Base-by-base conservation (phyloP, 2,113 vertebrate genomes). In the Diadophis punctatus region DNA sequence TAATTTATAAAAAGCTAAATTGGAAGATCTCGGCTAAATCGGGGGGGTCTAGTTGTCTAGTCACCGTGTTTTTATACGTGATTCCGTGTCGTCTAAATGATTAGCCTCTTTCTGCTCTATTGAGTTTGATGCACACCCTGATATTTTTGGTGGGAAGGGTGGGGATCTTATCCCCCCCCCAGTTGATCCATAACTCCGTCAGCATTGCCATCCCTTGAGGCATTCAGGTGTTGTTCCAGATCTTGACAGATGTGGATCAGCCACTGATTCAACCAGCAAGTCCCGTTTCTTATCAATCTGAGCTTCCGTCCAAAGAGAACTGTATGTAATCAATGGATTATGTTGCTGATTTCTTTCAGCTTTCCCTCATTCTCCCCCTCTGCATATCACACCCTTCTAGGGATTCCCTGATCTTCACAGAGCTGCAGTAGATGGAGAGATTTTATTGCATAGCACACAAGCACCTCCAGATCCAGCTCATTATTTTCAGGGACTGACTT, bases 31-130 rank as follows among this genome's bases (percentile, higher is more conserved):
- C 86, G 48, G 58, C 85, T 90, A 53, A 90, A 48, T 58, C 22
- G 91, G 94, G 94, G 68, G 46, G 46, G 46, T 93, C 90, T 90
- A 43, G 43, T 88, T 94, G 93, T 95, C 94, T n/a, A 95, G 94
- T 93, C 93, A 1, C 85, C 91, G 8, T n/a, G 27, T 8, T 94
- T 95, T 85, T 91, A 86, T 94, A 92, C 87, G 94, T 89, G 68
- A 90, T 22, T 56, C 55, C 11, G 90, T 56, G 93, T 93, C 46
- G 39, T 27, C 90, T 91, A 93, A 88, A 39, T 56, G 23, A 58
- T 86, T 46, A 74, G 88, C 55, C 53, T 86, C 87, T 49, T 89
- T 94, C 95, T 89, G 91, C 52, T 95, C 53, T 56, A n/a, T 91
- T 94, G 27, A 87, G n/a, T 60, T 95, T 56, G 58, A 34, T 93